These are phyloP conservation scores for Euplexia lucipara DNA, from an alignment of 2,888 invertebrate species.

Conservation along the genomic window DNA sequence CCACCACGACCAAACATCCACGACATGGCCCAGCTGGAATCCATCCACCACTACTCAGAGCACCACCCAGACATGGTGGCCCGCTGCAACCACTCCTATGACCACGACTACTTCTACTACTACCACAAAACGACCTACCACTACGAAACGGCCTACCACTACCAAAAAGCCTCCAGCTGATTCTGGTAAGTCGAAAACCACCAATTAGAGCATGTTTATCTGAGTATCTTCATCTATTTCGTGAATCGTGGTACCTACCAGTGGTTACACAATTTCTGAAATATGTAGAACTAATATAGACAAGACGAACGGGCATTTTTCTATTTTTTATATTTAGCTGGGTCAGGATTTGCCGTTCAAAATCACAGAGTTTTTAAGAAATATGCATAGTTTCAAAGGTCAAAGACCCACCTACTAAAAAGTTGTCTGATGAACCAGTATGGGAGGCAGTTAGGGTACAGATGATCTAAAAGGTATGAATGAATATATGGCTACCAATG, in stretches of 20 bases:
- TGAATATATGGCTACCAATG: too few relatives aligned
- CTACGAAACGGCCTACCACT: slow-evolving; percentile 59
- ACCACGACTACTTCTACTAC: slow-evolving; percentile 75
- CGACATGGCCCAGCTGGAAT: slow-evolving; percentile 87
- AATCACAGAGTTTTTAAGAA: neutral
- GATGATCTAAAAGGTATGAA: too few relatives aligned
- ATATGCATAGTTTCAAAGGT: neutral
- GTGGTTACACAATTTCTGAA: too few relatives aligned
- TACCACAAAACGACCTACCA: slow-evolving; percentile 67
- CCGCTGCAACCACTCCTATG: slow-evolving; percentile 76
- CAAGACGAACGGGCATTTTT: neutral
- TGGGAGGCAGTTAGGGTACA: too few relatives aligned
- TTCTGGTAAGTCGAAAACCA: slow-evolving; percentile 62
- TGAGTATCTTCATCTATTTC: neutral
- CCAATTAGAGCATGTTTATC: neutral
- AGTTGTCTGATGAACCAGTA: too few relatives aligned
- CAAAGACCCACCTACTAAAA: too few relatives aligned
- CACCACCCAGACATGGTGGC: slow-evolving; percentile 65
- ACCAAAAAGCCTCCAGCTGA: slow-evolving; percentile 63
- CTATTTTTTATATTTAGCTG: neutral
- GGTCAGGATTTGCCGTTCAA: neutral
- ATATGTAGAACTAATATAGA: neutral
- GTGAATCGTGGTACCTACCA: too few relatives aligned
- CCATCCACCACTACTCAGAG: slow-evolving; percentile 59
- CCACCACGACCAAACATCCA: slow-evolving; percentile 80